These are phyloP conservation scores for Stenchaetothrips biformis DNA, from an alignment of 2,888 invertebrate genomes.

Conservation along the genomic window DNA sequence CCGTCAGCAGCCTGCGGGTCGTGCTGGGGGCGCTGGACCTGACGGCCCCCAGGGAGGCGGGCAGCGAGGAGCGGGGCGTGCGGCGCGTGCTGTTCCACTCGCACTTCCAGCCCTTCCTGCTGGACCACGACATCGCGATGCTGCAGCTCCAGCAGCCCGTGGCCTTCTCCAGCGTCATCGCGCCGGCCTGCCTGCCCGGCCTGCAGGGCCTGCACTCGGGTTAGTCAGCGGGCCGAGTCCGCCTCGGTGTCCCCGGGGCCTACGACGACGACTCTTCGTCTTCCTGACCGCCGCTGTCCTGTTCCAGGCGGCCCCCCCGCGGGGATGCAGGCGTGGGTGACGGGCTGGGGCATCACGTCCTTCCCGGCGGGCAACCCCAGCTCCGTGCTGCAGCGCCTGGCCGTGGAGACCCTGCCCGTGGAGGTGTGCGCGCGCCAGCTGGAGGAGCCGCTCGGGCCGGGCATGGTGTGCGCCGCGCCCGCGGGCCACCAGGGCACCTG, in stretches of 20 bases:
- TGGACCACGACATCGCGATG: constrained; percentile 46
- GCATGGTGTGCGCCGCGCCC: constrained; percentile 45
- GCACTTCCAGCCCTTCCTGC: constrained; percentile 45
- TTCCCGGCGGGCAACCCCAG: constrained; percentile 44
- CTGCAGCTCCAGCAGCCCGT: constrained; percentile 43
- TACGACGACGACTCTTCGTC: background rate
- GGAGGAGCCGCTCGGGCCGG: constrained; percentile 43
- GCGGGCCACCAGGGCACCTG: constrained; percentile 45
- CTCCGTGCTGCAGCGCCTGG: constrained; percentile 43
- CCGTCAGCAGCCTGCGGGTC: constrained; percentile 39
- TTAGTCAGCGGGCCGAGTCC: background rate
- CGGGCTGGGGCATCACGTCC: constrained; percentile 46
- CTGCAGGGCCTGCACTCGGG: constrained; percentile 13
- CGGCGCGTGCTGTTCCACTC: constrained; percentile 43
- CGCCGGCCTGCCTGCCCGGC: constrained; percentile 45
- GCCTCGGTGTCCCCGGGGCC: background rate
- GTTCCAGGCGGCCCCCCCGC: constrained; percentile 41
- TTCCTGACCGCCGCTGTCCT: too few relatives aligned
- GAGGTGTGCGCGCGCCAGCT: constrained; percentile 43
- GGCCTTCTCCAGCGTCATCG: constrained; percentile 41
- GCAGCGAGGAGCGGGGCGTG: constrained; percentile 40
- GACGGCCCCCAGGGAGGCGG: constrained; percentile 41
- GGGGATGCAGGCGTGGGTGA: constrained; percentile 41
- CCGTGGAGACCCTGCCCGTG: constrained; percentile 43
- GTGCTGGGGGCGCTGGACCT: constrained; percentile 43